Evolutionary conservation across 2,888 invertebrate species (phyloP).

Genomic region (Hyppa rectilinea): DNA sequence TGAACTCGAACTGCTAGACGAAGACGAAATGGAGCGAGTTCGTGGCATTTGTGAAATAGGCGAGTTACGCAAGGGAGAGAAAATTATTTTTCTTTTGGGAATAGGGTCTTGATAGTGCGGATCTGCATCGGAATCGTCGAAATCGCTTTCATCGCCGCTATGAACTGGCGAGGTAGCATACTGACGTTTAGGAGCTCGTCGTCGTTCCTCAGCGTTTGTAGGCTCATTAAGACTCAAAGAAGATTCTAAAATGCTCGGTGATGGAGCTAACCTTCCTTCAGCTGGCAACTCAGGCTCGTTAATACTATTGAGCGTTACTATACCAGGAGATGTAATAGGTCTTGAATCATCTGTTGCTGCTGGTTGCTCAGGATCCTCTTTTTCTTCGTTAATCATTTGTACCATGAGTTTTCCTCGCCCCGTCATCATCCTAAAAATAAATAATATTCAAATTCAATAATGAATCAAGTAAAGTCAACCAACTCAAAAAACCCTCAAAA

Average conservation of each 20-base stretch:
- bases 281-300: too few species aligned
- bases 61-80: neutral
- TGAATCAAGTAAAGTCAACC: neutral
- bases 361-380: slow-evolving; percentile 1
- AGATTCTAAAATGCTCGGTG: slow-evolving; percentile 5
- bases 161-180: neutral
- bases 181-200: slow-evolving; percentile 7
- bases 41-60: slow-evolving; percentile 4
- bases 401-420: slow-evolving; percentile 10
- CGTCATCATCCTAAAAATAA: slow-evolving; percentile 4
- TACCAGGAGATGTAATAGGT: neutral
- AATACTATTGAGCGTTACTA: slow-evolving; percentile 1
- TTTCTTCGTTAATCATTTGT: neutral
- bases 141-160: neutral
- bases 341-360: neutral
- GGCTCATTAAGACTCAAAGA: neutral
- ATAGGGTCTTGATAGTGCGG: neutral
- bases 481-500: slow-evolving; percentile 5
- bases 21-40: neutral
- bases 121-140: neutral
- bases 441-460: neutral
- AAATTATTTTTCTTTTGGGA: slow-evolving; percentile 1
- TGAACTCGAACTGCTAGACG: slow-evolving; percentile 9
- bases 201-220: slow-evolving; percentile 2
- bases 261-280: too few species aligned